Evolutionary conservation across 2,888 invertebrate genomes (phyloP).

Genomic region (Drosophila anceps): DNA sequence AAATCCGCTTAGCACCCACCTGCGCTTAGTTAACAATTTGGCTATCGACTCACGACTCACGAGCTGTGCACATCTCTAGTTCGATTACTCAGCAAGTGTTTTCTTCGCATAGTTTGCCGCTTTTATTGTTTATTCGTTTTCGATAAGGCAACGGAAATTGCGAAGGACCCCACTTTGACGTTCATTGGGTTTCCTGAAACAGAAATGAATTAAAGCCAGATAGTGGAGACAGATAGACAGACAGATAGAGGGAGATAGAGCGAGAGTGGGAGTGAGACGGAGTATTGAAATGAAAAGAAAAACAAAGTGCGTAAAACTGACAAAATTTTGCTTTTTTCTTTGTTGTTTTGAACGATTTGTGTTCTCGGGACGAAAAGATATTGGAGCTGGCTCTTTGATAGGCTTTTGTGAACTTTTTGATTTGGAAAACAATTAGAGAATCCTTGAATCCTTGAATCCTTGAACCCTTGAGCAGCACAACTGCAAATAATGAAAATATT

Average conservation of each 20-base stretch:
- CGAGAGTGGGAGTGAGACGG: background rate
- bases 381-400: conserved; percentile 50
- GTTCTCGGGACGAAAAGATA: conserved; percentile 32
- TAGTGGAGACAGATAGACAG: conserved; percentile 25
- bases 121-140: conserved; percentile 81
- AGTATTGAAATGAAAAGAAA: conserved; percentile 27
- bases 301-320: conserved; percentile 57
- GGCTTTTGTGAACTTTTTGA: conserved; percentile 53
- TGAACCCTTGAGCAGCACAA: conserved; percentile 34
- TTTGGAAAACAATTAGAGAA: conserved; percentile 58
- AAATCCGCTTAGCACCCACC: no score
- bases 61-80: conserved; percentile 42
- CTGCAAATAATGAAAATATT: conserved; percentile 40
- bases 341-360: conserved; percentile 34
- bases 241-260: conserved; percentile 2
- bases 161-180: conserved; percentile 56
- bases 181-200: conserved; percentile 63
- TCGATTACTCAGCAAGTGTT: conserved; percentile 25
- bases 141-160: conserved; percentile 81
- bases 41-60: conserved; percentile 26
- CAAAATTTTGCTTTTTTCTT: conserved; percentile 32
- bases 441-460: conserved; percentile 32
- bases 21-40: no score
- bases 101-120: conserved; percentile 61
- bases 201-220: conserved; percentile 68